A percentile compares a stretch with the other conserved stretches of the same genome.
These are phyloP conservation scores for Myopa testacea DNA, from an alignment of 2,888 invertebrate species.

Conservation along the genomic window DNA sequence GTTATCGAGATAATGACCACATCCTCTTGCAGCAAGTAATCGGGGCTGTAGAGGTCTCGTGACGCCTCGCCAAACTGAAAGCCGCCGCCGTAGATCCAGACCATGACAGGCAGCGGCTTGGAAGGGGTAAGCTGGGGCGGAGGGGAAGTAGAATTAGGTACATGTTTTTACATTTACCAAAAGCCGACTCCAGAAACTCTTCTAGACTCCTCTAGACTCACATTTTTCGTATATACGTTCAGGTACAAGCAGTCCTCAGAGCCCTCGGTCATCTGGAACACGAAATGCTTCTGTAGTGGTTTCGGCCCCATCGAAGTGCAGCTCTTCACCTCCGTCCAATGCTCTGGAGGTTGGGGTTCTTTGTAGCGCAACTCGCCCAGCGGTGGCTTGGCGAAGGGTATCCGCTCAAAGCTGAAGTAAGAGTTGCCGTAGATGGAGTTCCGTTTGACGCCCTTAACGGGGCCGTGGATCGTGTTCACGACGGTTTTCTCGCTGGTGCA, in stretches of 20 bases:
- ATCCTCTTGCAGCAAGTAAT: slow-evolving; percentile 69
- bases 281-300: slow-evolving; percentile 65
- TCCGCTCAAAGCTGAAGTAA: slow-evolving; percentile 65
- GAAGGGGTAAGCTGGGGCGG: slow-evolving; percentile 58
- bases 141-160: neutral
- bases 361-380: slow-evolving; percentile 63
- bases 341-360: slow-evolving; percentile 68
- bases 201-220: slow-evolving; percentile 47
- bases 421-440: slow-evolving; percentile 64
- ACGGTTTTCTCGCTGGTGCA: slow-evolving; percentile 60
- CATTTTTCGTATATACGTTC: slow-evolving; percentile 69
- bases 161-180: neutral
- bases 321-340: slow-evolving; percentile 69
- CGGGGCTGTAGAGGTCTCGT: slow-evolving; percentile 68
- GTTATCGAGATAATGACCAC: slow-evolving; percentile 70
- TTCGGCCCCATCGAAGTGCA: slow-evolving; percentile 66
- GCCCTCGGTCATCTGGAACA: slow-evolving; percentile 68
- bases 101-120: slow-evolving; percentile 68
- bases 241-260: slow-evolving; percentile 72
- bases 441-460: slow-evolving; percentile 65
- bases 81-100: slow-evolving; percentile 72
- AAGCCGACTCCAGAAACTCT: neutral
- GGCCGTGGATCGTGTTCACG: slow-evolving; percentile 63
- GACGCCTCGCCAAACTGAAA: slow-evolving; percentile 69
- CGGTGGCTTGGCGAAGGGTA: slow-evolving; percentile 67